A percentile compares a stretch with the other conserved stretches of the same genome.
These are phyloP conservation scores for Urocyon cinereoargenteus DNA, from an alignment of 2,797 vertebrate genomes.

Conservation along the genomic window DNA sequence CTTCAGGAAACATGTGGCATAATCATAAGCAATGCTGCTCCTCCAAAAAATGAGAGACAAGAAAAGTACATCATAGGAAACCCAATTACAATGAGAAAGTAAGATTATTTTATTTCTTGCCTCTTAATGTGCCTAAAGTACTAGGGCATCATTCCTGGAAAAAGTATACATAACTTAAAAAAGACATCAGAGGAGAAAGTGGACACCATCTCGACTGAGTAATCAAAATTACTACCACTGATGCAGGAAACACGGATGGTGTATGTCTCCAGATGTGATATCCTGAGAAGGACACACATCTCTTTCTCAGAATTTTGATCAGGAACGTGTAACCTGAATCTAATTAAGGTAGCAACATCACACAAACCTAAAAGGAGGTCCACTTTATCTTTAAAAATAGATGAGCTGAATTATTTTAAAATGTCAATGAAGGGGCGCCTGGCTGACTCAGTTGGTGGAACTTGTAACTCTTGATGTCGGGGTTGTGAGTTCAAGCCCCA, in stretches of 20 bases:
- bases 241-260: fast-evolving
- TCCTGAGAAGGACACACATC: not conserved
- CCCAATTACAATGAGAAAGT: not conserved
- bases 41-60: not conserved
- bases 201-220: not conserved
- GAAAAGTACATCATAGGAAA: not conserved
- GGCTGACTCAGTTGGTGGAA: not conserved
- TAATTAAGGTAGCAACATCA: not conserved
- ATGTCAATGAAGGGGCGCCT: not conserved
- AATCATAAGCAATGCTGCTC: not conserved
- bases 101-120: not conserved
- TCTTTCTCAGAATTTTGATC: not conserved
- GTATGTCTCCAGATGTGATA: not conserved
- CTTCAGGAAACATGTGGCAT: not conserved
- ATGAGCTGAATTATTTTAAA: not conserved
- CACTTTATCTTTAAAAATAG: not conserved
- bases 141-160: not conserved
- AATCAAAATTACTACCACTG: not conserved
- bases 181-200: not conserved
- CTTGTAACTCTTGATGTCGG: not conserved
- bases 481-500: not conserved
- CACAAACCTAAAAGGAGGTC: not conserved
- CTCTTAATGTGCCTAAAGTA: not conserved
- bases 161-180: not conserved
- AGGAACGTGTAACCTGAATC: not conserved